Percentiles rank a stretch among this genome's conserved stretches.
These are phyloP conservation scores for Apoderus coryli DNA, from an alignment of 2,888 invertebrate genomes.

Conservation along the genomic window DNA sequence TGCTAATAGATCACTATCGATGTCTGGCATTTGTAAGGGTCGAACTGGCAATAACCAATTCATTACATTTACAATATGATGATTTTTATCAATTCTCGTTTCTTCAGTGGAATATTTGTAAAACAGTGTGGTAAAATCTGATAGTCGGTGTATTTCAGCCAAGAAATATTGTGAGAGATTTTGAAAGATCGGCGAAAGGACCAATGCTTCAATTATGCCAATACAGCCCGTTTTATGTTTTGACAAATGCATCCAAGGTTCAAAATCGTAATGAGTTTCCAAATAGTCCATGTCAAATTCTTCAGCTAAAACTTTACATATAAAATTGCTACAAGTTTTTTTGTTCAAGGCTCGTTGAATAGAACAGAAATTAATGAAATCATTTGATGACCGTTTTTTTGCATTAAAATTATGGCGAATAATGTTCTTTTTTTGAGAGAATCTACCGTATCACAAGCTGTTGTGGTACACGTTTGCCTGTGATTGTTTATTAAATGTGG, in stretches of 20 bases:
- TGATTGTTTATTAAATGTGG: too few relatives aligned
- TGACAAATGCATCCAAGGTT: constrained; percentile 26
- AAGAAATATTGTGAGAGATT: constrained; percentile 33
- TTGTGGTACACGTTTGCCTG: too few relatives aligned
- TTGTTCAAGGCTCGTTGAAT: too few relatives aligned
- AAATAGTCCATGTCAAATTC: constrained; percentile 28
- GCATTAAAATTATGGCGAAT: too few relatives aligned
- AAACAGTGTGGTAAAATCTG: constrained; percentile 38
- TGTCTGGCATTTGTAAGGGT: constrained; percentile 21
- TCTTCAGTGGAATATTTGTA: constrained; percentile 38
- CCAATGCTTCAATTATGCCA: constrained; percentile 33
- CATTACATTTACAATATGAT: constrained; percentile 21
- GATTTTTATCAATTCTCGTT: constrained; percentile 17
- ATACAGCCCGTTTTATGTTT: constrained; percentile 25
- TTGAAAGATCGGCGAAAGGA: constrained; percentile 45
- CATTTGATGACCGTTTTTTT: too few relatives aligned
- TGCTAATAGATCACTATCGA: constrained; percentile 18
- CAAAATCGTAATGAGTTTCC: constrained; percentile 30
- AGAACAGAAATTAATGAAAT: too few relatives aligned
- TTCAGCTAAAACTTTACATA: constrained; percentile 22
- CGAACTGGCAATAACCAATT: constrained; percentile 22
- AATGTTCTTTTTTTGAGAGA: too few relatives aligned
- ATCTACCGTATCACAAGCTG: too few relatives aligned
- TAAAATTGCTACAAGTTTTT: too few relatives aligned
- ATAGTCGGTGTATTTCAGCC: constrained; percentile 44